Base-by-base conservation (phyloP, 2,888 invertebrate genomes). In the Danaus chrysippus region DNA sequence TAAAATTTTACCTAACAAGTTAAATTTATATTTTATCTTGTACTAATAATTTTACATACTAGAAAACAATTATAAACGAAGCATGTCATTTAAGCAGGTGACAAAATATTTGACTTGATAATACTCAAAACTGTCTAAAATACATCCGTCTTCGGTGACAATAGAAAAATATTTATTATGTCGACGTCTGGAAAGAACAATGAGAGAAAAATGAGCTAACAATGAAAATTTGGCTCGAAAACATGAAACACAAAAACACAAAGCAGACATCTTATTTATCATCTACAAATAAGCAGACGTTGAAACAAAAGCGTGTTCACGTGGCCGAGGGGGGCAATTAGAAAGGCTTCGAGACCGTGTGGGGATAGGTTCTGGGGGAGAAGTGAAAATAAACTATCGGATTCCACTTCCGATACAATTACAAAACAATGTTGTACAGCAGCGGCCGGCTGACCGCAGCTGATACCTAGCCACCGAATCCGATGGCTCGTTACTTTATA, bases 351-450 rank as follows among this genome's bases (percentile, higher is more conserved):
- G 73, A 73, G 73, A 73, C 72, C 70, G 65, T 69, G 69, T 72
- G 71, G 74, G 75, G 73, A 68, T 73, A 74, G 72, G 73, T 70
- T 71, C 71, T 66, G 69, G 74, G 80, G 78, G 76, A 73, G 78
- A 74, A 73, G 78, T 77, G 76, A 82, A 84, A 78, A 85, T 84
- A 82, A 85, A 85, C 85, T 86, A 86, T 86, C 86, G 77, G 86
- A 84, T 88, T 86, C 86, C 86, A 86, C 83, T 86, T 87, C 86
- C 86, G 86, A 86, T 77, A 85, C 82, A 85, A 87, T 88, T 86
- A 87, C 86, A 80, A 81, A 82, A 84, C 79, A 82, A 77, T 79
- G 79, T 78, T 75, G 81, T 78, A 78, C 81, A 79, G 79, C 76
- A 81, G 65, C 65, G 65, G 67, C 64, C 76, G 77, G 68, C 78